Percentiles rank a stretch among this genome's conserved stretches.
These are phyloP conservation scores for Agonopterix arenella DNA, from an alignment of 2,888 invertebrate genomes.

Conservation along the genomic window DNA sequence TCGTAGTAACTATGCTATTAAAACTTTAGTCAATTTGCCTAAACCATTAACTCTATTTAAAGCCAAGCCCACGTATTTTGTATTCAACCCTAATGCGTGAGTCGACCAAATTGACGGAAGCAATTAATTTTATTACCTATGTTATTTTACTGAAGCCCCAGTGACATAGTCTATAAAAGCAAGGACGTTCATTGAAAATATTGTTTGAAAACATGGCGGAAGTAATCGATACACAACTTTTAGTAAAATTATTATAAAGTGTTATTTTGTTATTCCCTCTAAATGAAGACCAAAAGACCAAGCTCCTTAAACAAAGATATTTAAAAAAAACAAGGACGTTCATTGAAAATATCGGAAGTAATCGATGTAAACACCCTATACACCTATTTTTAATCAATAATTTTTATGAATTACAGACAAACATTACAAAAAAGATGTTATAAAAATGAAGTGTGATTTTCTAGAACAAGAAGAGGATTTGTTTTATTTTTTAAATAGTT, in stretches of 20 bases:
- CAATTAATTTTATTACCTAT: slow-evolving; percentile 12
- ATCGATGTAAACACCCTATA: too few species aligned
- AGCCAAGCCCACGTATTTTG: slow-evolving; percentile 1
- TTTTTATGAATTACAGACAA: too few species aligned
- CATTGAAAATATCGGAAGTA: background rate
- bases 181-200: background rate
- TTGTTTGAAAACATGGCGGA: background rate
- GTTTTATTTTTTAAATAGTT: too few species aligned
- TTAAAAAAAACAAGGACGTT: background rate
- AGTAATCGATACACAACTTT: background rate
- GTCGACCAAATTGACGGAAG: slow-evolving; percentile 11
- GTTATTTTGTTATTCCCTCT: too few species aligned
- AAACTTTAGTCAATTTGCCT: slow-evolving; percentile 20
- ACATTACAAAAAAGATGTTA: too few species aligned
- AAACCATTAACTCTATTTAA: slow-evolving; percentile 5
- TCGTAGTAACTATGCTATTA: too few species aligned
- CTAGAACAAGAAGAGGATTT: too few species aligned
- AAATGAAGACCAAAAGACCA: too few species aligned
- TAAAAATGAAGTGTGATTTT: too few species aligned
- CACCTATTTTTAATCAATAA: too few species aligned
- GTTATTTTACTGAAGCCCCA: slow-evolving; percentile 9
- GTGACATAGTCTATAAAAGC: slow-evolving; percentile 13
- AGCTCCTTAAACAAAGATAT: too few species aligned
- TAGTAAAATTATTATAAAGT: too few species aligned
- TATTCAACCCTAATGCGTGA: slow-evolving; percentile 4